These are phyloP conservation scores for Caenorhabditis sinica DNA, from an alignment of 2,888 invertebrate genomes.

Conservation along the genomic window DNA sequence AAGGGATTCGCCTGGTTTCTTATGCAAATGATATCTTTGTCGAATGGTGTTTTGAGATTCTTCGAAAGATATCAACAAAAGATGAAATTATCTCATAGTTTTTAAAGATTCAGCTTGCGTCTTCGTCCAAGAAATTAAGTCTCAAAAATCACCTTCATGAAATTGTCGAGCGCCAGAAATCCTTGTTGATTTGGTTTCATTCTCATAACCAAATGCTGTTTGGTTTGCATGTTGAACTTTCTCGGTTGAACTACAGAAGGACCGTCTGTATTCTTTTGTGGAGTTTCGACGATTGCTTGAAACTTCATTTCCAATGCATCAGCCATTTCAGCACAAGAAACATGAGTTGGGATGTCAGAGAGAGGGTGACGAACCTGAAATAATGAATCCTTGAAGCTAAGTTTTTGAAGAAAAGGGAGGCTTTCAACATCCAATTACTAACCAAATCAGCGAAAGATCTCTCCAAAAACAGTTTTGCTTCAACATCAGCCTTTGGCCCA, in stretches of 20 bases:
- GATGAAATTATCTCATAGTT: too few relatives aligned
- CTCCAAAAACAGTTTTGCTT: conserved; percentile 82
- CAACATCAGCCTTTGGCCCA: conserved; percentile 83
- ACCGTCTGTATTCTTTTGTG: conserved; percentile 82
- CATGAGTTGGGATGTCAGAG: conserved; percentile 79
- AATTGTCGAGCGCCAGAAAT: conserved; percentile 78
- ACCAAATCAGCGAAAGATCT: conserved; percentile 81
- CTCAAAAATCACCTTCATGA: conserved; percentile 74
- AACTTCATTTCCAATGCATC: conserved; percentile 83
- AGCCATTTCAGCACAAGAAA: conserved; percentile 80
- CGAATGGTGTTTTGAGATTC: too few relatives aligned
- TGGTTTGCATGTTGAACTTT: conserved; percentile 76
- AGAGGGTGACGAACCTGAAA: conserved; percentile 80
- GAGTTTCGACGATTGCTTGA: conserved; percentile 82
- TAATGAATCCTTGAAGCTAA: neutral
- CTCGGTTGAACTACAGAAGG: conserved; percentile 80
- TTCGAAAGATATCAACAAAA: too few relatives aligned
- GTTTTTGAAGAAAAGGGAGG: neutral
- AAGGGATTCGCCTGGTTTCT: neutral
- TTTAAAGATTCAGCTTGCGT: too few relatives aligned
- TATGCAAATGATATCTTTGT: too few relatives aligned
- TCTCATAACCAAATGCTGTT: conserved; percentile 79
- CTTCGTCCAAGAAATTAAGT: too few relatives aligned
- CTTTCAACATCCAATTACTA: conserved; percentile 11
- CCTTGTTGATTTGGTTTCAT: conserved; percentile 80